phyloP scores from a whole-genome alignment of 1,140 invertebrate species.

The Cheumatopsyche charites region DNA sequence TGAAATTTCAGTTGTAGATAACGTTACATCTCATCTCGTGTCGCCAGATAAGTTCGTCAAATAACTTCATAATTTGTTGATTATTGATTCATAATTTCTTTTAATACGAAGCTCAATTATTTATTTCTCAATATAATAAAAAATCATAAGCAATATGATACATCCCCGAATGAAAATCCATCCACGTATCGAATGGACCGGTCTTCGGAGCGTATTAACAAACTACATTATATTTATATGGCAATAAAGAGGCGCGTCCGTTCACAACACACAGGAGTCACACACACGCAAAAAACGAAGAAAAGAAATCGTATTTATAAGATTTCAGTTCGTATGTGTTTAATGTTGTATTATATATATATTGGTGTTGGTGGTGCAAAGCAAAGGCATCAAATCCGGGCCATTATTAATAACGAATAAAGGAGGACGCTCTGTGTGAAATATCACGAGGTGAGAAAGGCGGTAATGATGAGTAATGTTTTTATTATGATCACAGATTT shows the following conservation, averaged over 20 bases:
- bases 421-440: conserved; percentile 43
- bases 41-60: too few species aligned
- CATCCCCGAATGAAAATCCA: too few species aligned
- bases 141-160: too few species aligned
- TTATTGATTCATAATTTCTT: too few species aligned
- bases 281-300: conserved; percentile 41
- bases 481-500: conserved; percentile 49
- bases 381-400: conserved; percentile 35
- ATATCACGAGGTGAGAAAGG: conserved; percentile 48
- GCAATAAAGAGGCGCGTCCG: conserved; percentile 43
- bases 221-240: conserved; percentile 47
- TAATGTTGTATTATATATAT: too few species aligned
- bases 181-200: neutral
- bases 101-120: too few species aligned
- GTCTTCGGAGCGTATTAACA: too few species aligned
- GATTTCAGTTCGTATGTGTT: too few species aligned
- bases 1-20: too few species aligned
- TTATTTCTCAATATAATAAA: too few species aligned
- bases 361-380: neutral
- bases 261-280: conserved; percentile 34
- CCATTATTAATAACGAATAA: conserved; percentile 49
- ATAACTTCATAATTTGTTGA: too few species aligned
- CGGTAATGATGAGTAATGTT: conserved; percentile 49
- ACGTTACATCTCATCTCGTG: too few species aligned
- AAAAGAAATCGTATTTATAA: neutral